Evolutionary conservation across 2,888 invertebrate genomes (phyloP).

Genomic region (Brachyopa scutellaris): DNA sequence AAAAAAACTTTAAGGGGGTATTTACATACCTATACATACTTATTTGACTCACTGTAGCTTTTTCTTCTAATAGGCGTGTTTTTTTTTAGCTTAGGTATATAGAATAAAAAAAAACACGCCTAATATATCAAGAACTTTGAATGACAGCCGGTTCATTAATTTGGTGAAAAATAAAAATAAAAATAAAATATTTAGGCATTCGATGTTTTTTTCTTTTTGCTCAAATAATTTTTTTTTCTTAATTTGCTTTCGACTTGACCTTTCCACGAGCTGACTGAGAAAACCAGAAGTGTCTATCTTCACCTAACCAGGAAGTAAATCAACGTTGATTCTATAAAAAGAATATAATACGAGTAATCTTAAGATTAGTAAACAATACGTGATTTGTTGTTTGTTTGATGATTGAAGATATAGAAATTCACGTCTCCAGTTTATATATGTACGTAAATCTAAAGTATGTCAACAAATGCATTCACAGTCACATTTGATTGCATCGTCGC

Average conservation of each 20-base stretch:
- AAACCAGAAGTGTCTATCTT: constrained; percentile 38
- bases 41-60: no score
- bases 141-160: constrained; percentile 32
- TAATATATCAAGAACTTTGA: background rate
- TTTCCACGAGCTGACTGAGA: constrained; percentile 4
- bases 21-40: no score
- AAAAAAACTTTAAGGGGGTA: no score
- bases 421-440: constrained; percentile 37
- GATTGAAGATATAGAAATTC: constrained; percentile 52
- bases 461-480: constrained; percentile 28
- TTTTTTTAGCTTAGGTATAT: no score
- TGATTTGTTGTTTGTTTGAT: constrained; percentile 39
- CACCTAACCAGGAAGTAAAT: constrained; percentile 48
- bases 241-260: constrained; percentile 20
- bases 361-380: constrained; percentile 57
- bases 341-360: constrained; percentile 35
- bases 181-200: constrained; percentile 1
- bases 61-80: no score
- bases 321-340: constrained; percentile 52
- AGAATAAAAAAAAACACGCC: background rate
- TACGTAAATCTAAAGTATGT: no score
- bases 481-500: constrained; percentile 25
- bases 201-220: background rate
- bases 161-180: background rate
- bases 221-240: background rate